These are phyloP conservation scores for Drosophila arizonae DNA, from an alignment of 1,140 invertebrate genomes.

Conservation along the genomic window DNA sequence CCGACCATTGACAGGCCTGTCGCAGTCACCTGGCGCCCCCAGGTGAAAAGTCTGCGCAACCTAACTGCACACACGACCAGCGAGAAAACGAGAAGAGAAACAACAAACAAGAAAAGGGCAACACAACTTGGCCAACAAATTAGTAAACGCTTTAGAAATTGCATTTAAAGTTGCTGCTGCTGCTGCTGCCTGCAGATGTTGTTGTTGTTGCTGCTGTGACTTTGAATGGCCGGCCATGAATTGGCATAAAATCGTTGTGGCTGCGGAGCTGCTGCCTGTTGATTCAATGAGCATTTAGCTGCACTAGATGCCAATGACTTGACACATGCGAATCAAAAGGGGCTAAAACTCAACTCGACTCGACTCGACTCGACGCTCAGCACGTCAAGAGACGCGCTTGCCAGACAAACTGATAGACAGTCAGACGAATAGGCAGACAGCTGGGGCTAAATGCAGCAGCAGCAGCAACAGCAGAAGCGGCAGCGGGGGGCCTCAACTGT, in stretches of 20 bases:
- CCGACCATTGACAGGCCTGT: conserved; percentile 46
- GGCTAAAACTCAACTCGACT: conserved; percentile 18
- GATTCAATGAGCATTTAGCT: conserved; percentile 75
- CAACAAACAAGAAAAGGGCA: conserved; percentile 21
- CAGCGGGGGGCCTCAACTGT: conserved; percentile 21
- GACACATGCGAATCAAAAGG: conserved; percentile 77
- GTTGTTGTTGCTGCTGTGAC: conserved; percentile 26
- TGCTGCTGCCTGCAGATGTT: conserved; percentile 11
- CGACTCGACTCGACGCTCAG: conserved; percentile 35
- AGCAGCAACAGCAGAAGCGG: conserved; percentile 31
- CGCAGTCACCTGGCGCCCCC: conserved; percentile 40
- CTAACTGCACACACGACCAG: neutral
- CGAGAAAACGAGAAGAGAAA: no score
- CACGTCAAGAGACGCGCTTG: conserved; percentile 47
- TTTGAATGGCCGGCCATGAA: conserved; percentile 57
- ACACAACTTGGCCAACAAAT: conserved; percentile 66
- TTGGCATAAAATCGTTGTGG: conserved; percentile 65
- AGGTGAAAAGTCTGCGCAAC: conserved; percentile 57
- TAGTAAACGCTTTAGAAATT: conserved; percentile 58
- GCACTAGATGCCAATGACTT: conserved; percentile 82
- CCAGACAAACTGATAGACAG: conserved; percentile 16
- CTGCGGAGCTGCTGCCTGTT: conserved; percentile 48
- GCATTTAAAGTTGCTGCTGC: conserved; percentile 45
- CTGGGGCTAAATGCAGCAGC: conserved; percentile 39
- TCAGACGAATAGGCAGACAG: conserved; percentile 7